A percentile compares a stretch with the other conserved stretches of the same genome.
phyloP scores from a whole-genome alignment of 2,797 vertebrate species.

The Cheirogaleus major region DNA sequence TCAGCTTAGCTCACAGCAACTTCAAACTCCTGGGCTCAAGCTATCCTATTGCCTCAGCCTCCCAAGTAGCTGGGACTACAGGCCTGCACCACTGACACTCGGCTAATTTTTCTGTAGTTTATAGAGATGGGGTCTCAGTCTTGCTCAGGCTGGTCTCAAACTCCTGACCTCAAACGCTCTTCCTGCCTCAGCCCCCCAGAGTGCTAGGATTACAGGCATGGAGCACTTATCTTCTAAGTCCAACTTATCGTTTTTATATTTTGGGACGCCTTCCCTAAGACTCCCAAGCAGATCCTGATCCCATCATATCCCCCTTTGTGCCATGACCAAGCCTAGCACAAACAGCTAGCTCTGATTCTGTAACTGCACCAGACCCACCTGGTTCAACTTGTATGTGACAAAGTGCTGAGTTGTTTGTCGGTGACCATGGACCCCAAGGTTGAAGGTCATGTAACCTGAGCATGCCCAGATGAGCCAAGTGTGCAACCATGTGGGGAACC shows the following conservation, averaged over 20 bases:
- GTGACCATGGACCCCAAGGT: not conserved
- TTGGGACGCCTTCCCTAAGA: not conserved
- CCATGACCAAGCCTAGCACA: not conserved
- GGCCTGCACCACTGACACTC: too few species aligned
- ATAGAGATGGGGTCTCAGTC: too few species aligned
- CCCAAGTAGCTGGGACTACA: too few species aligned
- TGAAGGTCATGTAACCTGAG: not conserved
- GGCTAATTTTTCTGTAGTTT: too few species aligned
- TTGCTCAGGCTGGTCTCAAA: too few species aligned
- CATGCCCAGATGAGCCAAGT: not conserved
- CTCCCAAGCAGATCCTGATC: not conserved
- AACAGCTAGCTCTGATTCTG: not conserved
- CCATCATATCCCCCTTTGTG: fast-evolving
- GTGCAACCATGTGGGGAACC: not conserved
- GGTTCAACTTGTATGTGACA: not conserved
- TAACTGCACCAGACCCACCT: not conserved
- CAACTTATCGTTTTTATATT: not conserved
- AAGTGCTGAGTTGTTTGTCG: not conserved
- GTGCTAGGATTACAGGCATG: too few species aligned
- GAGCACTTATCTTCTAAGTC: not conserved
- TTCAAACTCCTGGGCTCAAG: too few species aligned
- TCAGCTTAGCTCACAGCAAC: too few species aligned
- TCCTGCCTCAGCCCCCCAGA: too few species aligned
- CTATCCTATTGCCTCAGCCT: too few species aligned
- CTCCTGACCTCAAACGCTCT: too few species aligned